phyloP scores from a whole-genome alignment of 1,140 invertebrate genomes.

The Ips typographus region DNA sequence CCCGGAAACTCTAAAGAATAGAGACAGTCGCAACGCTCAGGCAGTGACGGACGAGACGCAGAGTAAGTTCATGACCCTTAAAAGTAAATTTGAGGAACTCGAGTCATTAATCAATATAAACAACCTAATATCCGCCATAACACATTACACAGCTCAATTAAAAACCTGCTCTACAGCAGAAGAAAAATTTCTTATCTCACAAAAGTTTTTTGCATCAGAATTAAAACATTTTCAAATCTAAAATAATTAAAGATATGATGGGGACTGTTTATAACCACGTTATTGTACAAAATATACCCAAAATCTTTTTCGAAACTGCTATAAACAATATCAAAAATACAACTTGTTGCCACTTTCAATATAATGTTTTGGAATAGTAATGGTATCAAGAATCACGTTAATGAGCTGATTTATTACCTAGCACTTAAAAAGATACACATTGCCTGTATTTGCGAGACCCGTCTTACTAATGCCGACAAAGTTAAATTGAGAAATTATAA shows the following conservation, averaged over 20 bases:
- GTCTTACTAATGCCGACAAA: background rate
- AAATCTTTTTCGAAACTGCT: background rate
- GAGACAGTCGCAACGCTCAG: background rate
- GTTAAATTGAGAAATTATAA: background rate
- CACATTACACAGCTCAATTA: background rate
- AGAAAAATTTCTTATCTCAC: background rate
- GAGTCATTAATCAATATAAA: too few species aligned
- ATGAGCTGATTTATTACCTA: slow-evolving; percentile 2
- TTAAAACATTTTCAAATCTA: background rate
- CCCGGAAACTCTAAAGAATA: background rate
- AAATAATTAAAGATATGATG: background rate
- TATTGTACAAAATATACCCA: background rate
- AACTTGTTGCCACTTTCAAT: background rate
- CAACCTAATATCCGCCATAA: background rate
- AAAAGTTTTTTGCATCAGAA: background rate
- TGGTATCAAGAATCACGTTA: background rate
- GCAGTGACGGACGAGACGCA: background rate
- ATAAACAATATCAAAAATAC: background rate
- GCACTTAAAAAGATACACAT: background rate
- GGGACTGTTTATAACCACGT: background rate
- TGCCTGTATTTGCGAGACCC: background rate
- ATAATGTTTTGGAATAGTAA: background rate
- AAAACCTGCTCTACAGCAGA: background rate
- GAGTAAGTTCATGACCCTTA: too few species aligned
- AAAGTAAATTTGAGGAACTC: too few species aligned